Percentiles rank a stretch among this genome's conserved stretches.
phyloP scores from a whole-genome alignment of 2,888 invertebrate species.

The Altica lythri region DNA sequence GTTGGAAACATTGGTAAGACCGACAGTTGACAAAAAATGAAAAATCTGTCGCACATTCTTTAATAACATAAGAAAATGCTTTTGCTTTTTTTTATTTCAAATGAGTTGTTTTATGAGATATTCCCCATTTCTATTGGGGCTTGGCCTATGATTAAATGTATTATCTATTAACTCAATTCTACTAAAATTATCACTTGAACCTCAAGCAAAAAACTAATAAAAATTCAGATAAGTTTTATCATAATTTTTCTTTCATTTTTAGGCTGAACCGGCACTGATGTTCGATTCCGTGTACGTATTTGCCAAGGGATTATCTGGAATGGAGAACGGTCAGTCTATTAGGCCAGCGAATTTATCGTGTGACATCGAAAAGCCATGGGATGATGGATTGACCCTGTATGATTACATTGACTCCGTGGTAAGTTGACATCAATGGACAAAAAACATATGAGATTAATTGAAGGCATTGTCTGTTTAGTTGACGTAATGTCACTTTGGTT shows the following conservation, averaged over 20 bases:
- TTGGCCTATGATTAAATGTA: too few relatives aligned
- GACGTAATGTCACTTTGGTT: not conserved
- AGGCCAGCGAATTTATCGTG: constrained; percentile 80
- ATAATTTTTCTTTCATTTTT: constrained; percentile 44
- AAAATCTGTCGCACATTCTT: too few relatives aligned
- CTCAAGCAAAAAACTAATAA: too few relatives aligned
- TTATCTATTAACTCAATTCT: too few relatives aligned
- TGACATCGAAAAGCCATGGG: constrained; percentile 78
- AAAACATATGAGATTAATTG: not conserved
- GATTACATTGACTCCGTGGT: constrained; percentile 75
- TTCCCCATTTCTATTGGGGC: too few relatives aligned
- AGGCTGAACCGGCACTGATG: constrained; percentile 86
- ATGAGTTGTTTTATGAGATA: too few relatives aligned
- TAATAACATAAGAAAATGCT: too few relatives aligned
- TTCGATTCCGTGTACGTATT: constrained; percentile 86
- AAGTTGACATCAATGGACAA: constrained; percentile 47
- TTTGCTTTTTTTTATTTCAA: too few relatives aligned
- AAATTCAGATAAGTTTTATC: not conserved
- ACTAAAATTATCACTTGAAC: too few relatives aligned
- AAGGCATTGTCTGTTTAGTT: not conserved
- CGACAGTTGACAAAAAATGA: too few relatives aligned
- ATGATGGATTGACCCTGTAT: constrained; percentile 75
- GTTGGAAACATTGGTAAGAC: too few relatives aligned
- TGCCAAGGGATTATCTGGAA: constrained; percentile 75
- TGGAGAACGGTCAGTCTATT: constrained; percentile 72